Evolutionary conservation across 2,888 invertebrate genomes (phyloP).

Genomic region (Ephialtes manifestator): DNA sequence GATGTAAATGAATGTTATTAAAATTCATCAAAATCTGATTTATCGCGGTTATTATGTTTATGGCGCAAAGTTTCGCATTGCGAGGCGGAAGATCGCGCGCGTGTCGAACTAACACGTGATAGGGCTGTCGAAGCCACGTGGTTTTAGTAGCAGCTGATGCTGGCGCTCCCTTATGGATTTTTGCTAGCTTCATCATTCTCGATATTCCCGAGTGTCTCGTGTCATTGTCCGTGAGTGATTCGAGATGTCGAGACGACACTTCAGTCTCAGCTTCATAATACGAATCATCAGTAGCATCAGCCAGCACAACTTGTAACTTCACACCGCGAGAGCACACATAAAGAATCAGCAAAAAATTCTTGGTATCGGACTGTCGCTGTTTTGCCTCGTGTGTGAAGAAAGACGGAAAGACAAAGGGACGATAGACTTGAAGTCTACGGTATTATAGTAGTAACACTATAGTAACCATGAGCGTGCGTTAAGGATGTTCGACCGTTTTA

Average conservation of each 20-base stretch:
- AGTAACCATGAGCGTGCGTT: conserved; percentile 50
- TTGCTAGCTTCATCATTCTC: conserved; percentile 13
- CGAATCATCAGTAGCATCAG: conserved; percentile 54
- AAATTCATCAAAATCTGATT: too few species aligned
- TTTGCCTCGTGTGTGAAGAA: not conserved
- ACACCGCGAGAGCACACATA: conserved; percentile 44
- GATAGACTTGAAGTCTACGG: conserved; percentile 13
- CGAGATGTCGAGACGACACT: conserved; percentile 34
- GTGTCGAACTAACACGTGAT: not conserved
- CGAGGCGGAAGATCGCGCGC: not conserved
- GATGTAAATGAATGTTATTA: too few species aligned
- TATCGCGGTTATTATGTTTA: too few species aligned
- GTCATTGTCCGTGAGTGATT: conserved; percentile 44
- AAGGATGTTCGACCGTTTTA: too few species aligned
- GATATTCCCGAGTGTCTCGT: conserved; percentile 10
- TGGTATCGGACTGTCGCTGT: conserved; percentile 31
- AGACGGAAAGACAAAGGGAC: conserved; percentile 50
- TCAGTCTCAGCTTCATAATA: conserved; percentile 43
- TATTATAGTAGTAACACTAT: not conserved
- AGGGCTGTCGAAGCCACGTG: not conserved
- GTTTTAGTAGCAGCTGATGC: not conserved
- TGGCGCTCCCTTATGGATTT: not conserved
- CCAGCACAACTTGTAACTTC: conserved; percentile 48
- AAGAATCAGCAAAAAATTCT: conserved; percentile 63
- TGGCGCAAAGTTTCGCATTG: too few species aligned